Evolutionary conservation across 2,113 vertebrate species (phyloP).

Genomic region (Bubo scandiacus): DNA sequence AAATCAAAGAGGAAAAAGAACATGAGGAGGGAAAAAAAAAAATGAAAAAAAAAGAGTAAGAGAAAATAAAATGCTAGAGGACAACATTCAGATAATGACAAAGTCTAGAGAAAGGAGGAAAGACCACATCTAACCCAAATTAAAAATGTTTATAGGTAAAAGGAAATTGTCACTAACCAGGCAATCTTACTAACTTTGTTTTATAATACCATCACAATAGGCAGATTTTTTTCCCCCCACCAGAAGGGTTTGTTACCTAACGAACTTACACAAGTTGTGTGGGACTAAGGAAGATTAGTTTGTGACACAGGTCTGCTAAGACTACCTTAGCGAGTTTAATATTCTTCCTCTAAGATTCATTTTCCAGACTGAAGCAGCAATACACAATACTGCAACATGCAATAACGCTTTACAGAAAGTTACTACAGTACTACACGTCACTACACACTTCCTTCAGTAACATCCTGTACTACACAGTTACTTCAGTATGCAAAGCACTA

Average conservation of each 20-base stretch:
- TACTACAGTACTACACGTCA: neutral
- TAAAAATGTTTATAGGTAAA: neutral
- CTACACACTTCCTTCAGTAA: neutral
- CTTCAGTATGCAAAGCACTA: neutral
- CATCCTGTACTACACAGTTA: rapidly evolving
- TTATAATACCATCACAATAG: neutral
- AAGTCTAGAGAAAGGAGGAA: neutral
- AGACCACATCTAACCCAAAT: neutral
- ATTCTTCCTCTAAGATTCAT: neutral
- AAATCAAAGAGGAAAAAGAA: neutral
- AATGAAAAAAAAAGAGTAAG: neutral
- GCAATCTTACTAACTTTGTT: neutral
- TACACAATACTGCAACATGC: no score
- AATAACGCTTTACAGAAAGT: neutral
- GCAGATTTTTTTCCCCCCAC: neutral
- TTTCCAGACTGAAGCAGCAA: neutral
- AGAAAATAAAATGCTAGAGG: neutral
- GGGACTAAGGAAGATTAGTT: neutral
- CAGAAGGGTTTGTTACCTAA: neutral
- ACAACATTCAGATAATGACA: neutral
- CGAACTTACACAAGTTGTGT: neutral
- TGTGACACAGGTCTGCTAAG: neutral
- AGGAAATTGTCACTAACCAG: neutral
- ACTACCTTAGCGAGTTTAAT: neutral
- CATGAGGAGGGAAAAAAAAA: neutral